Evolutionary conservation across 1,140 invertebrate genomes (phyloP).

Genomic region (Drosophila elegans): DNA sequence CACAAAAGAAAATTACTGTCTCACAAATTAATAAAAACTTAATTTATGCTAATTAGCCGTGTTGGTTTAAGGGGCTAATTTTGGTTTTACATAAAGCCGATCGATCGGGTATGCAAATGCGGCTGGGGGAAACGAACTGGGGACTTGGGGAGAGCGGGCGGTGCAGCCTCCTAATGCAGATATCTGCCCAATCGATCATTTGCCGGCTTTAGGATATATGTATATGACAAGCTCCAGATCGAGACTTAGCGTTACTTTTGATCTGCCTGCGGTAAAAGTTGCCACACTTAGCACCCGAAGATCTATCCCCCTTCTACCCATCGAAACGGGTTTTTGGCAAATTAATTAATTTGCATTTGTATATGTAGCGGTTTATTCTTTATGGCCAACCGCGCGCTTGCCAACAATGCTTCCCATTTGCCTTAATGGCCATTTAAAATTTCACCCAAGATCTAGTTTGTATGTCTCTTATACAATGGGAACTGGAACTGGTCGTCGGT

Average conservation of each 20-base stretch:
- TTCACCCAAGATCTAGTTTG: slow-evolving; percentile 71
- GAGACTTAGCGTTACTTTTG: slow-evolving; percentile 18
- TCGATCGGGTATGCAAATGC: slow-evolving; percentile 68
- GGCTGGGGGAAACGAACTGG: slow-evolving; percentile 29
- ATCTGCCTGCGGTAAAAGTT: slow-evolving; percentile 43
- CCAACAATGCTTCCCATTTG: slow-evolving; percentile 70
- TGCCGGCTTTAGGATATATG: slow-evolving; percentile 5
- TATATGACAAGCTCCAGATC: slow-evolving; percentile 24
- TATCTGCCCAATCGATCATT: slow-evolving; percentile 51
- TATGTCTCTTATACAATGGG: slow-evolving; percentile 59
- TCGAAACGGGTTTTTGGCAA: slow-evolving; percentile 28
- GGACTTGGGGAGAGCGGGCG: neutral
- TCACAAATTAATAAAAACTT: slow-evolving; percentile 82
- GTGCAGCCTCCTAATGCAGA: slow-evolving; percentile 20
- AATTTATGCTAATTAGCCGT: slow-evolving; percentile 78
- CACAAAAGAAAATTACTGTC: slow-evolving; percentile 78
- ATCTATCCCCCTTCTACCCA: neutral
- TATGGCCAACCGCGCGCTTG: slow-evolving; percentile 47
- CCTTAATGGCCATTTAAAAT: slow-evolving; percentile 77
- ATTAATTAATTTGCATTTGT: slow-evolving; percentile 79
- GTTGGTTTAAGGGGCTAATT: slow-evolving; percentile 54
- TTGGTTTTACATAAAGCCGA: slow-evolving; percentile 68
- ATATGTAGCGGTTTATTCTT: slow-evolving; percentile 67
- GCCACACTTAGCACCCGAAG: slow-evolving; percentile 50
- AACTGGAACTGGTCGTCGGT: slow-evolving; percentile 50